These are phyloP conservation scores for Phylloscopus trochilus DNA, from an alignment of 2,113 vertebrate species.

Conservation along the genomic window DNA sequence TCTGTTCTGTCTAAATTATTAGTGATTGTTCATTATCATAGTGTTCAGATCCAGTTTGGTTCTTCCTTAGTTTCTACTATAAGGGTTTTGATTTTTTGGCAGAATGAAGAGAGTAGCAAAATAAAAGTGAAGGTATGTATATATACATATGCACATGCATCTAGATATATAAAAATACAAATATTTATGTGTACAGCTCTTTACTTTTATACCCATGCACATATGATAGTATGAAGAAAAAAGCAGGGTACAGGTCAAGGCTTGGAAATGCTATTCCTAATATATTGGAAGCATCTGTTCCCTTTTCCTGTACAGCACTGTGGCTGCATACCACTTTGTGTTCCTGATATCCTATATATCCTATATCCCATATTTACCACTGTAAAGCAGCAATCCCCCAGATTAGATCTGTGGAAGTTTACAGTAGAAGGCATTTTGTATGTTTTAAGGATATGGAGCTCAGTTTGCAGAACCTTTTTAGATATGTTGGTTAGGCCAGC, in stretches of 20 bases:
- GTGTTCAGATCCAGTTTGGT: neutral
- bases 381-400: neutral
- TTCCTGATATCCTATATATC: neutral
- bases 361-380: neutral
- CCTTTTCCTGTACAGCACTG: neutral
- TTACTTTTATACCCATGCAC: neutral
- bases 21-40: neutral
- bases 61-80: neutral
- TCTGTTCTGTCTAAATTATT: neutral
- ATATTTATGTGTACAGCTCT: neutral
- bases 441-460: neutral
- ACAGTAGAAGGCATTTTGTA: neutral
- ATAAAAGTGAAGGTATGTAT: neutral
- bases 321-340: neutral
- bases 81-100: neutral
- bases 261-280: neutral
- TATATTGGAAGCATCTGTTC: neutral
- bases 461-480: neutral
- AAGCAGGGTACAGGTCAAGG: neutral
- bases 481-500: neutral
- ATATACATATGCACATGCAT: rapidly evolving
- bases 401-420: neutral
- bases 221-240: neutral
- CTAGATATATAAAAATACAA: neutral
- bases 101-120: neutral